phyloP scores from a whole-genome alignment of 2,797 vertebrate species.

The Enoplosus armatus region DNA sequence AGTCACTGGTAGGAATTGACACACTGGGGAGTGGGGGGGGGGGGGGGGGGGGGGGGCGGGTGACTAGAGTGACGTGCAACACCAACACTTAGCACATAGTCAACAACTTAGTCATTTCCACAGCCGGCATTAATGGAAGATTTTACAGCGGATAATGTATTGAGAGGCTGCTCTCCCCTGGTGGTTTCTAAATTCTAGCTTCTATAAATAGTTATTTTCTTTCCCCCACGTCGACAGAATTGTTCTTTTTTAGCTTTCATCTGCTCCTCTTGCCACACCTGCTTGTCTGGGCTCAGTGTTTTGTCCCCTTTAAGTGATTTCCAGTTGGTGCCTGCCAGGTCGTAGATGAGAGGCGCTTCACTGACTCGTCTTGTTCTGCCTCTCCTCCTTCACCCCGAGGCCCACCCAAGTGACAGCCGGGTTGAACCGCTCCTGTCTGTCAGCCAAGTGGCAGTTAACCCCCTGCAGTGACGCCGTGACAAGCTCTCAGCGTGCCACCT shows the following conservation, averaged over 20 bases:
- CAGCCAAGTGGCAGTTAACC: conserved; percentile 57
- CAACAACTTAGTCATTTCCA: conserved; percentile 54
- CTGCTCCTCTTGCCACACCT: conserved; percentile 48
- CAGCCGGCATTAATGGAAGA: not conserved
- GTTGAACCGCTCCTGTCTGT: conserved; percentile 22
- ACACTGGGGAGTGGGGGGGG: conserved; percentile 12
- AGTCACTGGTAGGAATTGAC: conserved; percentile 75
- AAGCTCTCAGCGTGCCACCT: conserved; percentile 59
- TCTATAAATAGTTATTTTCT: conserved; percentile 18
- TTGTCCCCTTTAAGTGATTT: conserved; percentile 41
- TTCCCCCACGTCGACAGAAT: not conserved
- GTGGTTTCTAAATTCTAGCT: conserved; percentile 18
- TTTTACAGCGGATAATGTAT: not conserved
- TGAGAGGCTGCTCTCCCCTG: not conserved
- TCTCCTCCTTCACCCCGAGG: conserved; percentile 36
- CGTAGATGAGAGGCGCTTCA: not conserved
- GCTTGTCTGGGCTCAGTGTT: conserved; percentile 31
- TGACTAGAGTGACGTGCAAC: conserved; percentile 56
- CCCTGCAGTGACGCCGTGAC: conserved; percentile 68
- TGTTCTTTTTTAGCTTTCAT: conserved; percentile 36
- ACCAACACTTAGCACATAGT: conserved; percentile 28
- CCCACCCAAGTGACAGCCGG: conserved; percentile 61
- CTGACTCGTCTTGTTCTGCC: conserved; percentile 34
- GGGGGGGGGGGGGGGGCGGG: not conserved
- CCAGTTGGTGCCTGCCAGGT: conserved; percentile 36